Evolutionary conservation across 2,113 vertebrate species (phyloP).

Genomic region (Neoarius graeffei): DNA sequence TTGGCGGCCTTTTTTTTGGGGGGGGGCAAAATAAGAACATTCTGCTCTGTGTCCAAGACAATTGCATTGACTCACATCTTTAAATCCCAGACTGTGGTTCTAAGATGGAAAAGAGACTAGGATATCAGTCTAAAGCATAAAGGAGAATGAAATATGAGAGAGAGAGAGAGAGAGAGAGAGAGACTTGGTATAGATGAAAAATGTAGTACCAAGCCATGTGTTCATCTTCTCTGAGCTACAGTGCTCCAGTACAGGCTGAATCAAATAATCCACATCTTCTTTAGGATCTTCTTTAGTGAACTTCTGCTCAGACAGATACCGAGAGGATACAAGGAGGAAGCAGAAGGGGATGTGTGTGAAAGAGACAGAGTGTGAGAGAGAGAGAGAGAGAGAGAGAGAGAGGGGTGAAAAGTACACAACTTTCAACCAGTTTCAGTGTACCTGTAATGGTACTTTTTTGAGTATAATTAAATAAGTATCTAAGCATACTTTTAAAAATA

Average conservation of each 20-base stretch:
- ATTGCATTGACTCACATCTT: slow-evolving; percentile 39
- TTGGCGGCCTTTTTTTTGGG: background rate
- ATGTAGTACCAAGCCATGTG: slow-evolving; percentile 86
- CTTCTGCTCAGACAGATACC: slow-evolving; percentile 66
- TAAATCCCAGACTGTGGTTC: slow-evolving; percentile 31
- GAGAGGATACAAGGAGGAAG: background rate
- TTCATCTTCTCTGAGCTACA: slow-evolving; percentile 96
- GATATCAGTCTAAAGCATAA: background rate
- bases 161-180: background rate
- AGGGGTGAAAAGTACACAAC: background rate
- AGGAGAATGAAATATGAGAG: background rate
- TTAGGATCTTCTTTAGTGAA: slow-evolving; percentile 88
- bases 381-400: slow-evolving; percentile 22
- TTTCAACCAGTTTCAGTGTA: background rate
- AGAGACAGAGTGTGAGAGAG: slow-evolving; percentile 1
- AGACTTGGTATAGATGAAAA: background rate
- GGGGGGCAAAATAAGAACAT: background rate
- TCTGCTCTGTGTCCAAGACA: slow-evolving; percentile 24
- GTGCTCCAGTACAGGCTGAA: slow-evolving; percentile 90
- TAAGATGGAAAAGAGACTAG: slow-evolving; percentile 29
- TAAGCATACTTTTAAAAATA: background rate
- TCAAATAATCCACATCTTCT: slow-evolving; percentile 82
- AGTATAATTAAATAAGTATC: background rate
- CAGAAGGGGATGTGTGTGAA: background rate
- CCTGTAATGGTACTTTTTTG: background rate